These are phyloP conservation scores for Apotomis capreana DNA, from an alignment of 2,888 invertebrate genomes.

Conservation along the genomic window DNA sequence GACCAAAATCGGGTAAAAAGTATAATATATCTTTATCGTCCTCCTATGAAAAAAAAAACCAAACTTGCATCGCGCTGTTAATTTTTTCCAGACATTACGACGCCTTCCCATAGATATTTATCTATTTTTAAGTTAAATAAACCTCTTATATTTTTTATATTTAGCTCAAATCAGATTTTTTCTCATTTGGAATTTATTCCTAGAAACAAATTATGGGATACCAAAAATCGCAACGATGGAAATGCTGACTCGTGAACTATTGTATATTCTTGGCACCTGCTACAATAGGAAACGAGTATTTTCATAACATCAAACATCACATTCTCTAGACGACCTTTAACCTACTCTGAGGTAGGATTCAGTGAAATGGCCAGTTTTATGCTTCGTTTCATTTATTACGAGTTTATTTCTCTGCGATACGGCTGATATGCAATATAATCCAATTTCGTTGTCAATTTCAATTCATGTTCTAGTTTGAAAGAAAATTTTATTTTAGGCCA, in stretches of 20 bases:
- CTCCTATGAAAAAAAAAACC: too few relatives aligned
- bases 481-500: too few relatives aligned
- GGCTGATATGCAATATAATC: neutral
- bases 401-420: slow-evolving; percentile 4
- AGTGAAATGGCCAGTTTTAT: slow-evolving; percentile 31
- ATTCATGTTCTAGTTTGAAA: neutral
- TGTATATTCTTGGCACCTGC: slow-evolving; percentile 9
- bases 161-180: too few relatives aligned
- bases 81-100: too few relatives aligned
- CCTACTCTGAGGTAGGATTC: slow-evolving; percentile 17
- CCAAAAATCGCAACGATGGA: neutral
- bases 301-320: slow-evolving; percentile 13
- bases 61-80: too few relatives aligned
- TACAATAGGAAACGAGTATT: slow-evolving; percentile 24
- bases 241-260: slow-evolving; percentile 4
- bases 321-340: slow-evolving; percentile 25
- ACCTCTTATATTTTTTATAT: too few relatives aligned
- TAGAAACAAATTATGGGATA: neutral
- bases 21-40: too few relatives aligned
- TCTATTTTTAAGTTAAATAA: too few relatives aligned
- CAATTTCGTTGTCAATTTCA: neutral
- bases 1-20: too few relatives aligned
- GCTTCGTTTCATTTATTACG: slow-evolving; percentile 17
- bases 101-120: too few relatives aligned
- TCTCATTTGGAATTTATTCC: neutral